Evolutionary conservation across 1,140 invertebrate genomes (phyloP).

Genomic region (Ooceraea biroi): DNA sequence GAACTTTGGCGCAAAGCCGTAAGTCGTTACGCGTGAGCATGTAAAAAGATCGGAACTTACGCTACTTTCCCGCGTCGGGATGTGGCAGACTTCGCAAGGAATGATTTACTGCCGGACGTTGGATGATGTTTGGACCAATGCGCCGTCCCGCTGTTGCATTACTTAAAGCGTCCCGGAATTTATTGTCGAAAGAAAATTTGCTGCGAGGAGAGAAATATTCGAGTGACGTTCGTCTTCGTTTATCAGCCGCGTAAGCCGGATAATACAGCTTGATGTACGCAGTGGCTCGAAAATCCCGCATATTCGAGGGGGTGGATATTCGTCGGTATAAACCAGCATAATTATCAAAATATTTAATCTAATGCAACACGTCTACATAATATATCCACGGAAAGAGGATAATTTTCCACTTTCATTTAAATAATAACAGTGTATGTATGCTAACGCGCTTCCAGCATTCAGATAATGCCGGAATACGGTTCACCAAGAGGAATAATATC

Average conservation of each 20-base stretch:
- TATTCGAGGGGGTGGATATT: not conserved
- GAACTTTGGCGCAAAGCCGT: slow-evolving; percentile 47
- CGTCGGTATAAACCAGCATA: not conserved
- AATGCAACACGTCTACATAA: not conserved
- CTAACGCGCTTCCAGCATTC: slow-evolving; percentile 15
- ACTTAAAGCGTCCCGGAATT: slow-evolving; percentile 55
- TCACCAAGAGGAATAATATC: slow-evolving; percentile 14
- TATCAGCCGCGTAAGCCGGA: not conserved
- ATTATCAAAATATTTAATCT: not conserved
- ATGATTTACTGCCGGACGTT: slow-evolving; percentile 55
- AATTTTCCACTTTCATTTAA: slow-evolving; percentile 39
- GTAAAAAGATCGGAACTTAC: slow-evolving; percentile 57
- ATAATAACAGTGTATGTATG: slow-evolving; percentile 2
- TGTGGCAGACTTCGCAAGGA: slow-evolving; percentile 26
- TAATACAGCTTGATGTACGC: not conserved
- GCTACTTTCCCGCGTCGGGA: slow-evolving; percentile 43
- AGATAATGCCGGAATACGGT: slow-evolving; percentile 5
- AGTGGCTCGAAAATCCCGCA: not conserved
- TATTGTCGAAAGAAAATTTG: slow-evolving; percentile 32
- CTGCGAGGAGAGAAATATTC: slow-evolving; percentile 23
- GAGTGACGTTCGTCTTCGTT: slow-evolving; percentile 13
- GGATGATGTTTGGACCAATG: slow-evolving; percentile 58
- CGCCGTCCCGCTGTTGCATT: slow-evolving; percentile 43
- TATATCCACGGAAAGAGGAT: not conserved
- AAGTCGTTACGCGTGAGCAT: slow-evolving; percentile 60